Conservation (phyloP, 2,113 vertebrate genomes). For the Rhodinocichla rosea region DNA sequence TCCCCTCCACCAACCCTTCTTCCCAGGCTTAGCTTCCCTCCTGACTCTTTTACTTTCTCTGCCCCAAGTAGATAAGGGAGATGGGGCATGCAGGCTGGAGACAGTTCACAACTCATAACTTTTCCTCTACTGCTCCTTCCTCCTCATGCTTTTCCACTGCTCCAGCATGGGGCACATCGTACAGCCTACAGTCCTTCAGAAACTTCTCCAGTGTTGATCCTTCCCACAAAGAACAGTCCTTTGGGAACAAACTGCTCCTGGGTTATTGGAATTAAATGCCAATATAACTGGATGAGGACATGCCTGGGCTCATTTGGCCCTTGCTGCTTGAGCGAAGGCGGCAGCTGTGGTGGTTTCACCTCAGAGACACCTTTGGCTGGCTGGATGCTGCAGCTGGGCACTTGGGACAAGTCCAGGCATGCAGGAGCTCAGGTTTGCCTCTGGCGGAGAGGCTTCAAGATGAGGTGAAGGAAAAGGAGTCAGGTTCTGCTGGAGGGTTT, state of each 20-base stretch:
- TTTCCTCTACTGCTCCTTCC: background rate
- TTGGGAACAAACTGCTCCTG: background rate
- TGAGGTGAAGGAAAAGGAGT: no score
- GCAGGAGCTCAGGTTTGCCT: no score
- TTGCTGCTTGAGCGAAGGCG: no score
- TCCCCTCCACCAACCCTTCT: background rate
- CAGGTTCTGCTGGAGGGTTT: no score
- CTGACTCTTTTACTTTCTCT: background rate
- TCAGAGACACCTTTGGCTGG: no score
- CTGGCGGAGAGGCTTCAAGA: no score
- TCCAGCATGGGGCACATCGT: background rate
- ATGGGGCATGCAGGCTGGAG: background rate
- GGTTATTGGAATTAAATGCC: no score
- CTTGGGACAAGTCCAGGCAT: no score
- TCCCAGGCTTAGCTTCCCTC: background rate
- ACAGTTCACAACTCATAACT: background rate
- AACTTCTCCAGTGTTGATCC: background rate
- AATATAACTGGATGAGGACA: no score
- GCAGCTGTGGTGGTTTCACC: no score
- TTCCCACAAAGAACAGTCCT: background rate
- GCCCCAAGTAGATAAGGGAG: background rate
- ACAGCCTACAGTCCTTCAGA: background rate
- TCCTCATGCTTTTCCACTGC: background rate
- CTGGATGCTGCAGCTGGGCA: no score
- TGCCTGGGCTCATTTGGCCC: no score